Percentiles rank a stretch among this genome's conserved stretches.
Conservation (phyloP, 2,797 vertebrate genomes). For the Eleutherodactylus coqui region DNA sequence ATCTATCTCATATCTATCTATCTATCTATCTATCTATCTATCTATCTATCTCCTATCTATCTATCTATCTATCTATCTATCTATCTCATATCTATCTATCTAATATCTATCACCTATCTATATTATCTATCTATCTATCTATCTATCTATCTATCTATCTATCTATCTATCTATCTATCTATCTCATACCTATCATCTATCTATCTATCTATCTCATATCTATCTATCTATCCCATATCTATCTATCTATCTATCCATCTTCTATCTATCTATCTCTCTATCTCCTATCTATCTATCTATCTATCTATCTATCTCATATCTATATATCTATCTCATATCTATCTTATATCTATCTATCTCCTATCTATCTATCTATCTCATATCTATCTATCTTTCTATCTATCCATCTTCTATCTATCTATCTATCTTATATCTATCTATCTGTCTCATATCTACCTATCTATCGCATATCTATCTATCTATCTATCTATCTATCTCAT, state of each 20-base stretch:
- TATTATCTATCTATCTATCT: not conserved
- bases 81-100: not conserved
- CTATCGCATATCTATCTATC: not conserved
- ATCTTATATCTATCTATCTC: not conserved
- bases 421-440: too few species aligned
- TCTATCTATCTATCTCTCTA: conserved; percentile 3
- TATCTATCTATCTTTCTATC: not conserved
- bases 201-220: not conserved
- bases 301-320: not conserved
- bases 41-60: not conserved
- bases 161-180: not conserved
- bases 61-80: not conserved
- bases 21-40: conserved; percentile 4
- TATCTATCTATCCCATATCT: conserved; percentile 9
- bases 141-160: not conserved
- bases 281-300: not conserved
- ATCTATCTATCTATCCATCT: conserved; percentile 13
- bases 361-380: not conserved
- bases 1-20: conserved; percentile 11
- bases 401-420: not conserved
- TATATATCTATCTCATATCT: not conserved
- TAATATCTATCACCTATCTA: too few species aligned
- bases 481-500: not conserved
- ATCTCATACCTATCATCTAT: too few species aligned
- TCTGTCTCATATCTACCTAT: too few species aligned